Base-by-base conservation (phyloP, 2,888 invertebrate species). In the Acleris emargana region DNA sequence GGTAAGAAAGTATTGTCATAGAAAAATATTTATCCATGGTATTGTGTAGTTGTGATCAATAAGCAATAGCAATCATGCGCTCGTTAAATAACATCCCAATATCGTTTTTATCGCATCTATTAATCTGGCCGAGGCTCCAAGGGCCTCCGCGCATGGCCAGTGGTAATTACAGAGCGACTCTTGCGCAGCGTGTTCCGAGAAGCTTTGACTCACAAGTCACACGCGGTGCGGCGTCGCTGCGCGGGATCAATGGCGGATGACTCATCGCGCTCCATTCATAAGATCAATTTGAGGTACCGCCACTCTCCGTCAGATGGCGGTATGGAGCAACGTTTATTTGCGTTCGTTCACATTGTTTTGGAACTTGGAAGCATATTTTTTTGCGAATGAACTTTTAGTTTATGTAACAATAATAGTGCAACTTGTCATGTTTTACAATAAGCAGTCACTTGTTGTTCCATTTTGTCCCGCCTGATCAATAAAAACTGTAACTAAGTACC, bases 231-330 rank as follows among this genome's bases (percentile, higher is more conserved):
- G 45, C 20, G 13, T 13, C 32, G 32, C 32, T 32, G 17, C 50
- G 58, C 57, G 55, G 60, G 18, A 66, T 70, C 67, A 70, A 70
- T 68, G 68, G 61, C 52, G 64, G 51, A 3, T 89, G 88, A 90
- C 72, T 89, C 90, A 87, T 71, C 71, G 69, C 71, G 64, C 68
- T 70, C 73, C 90, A 91, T 91, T 91, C 89, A 90, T 80, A 64
- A 76, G 69, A 69, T 82, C 82, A 87, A 86, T 83, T 86, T 88
- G 88, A 84, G 83, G 67, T 32, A 25, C 17, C 43, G 22, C 50
- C 55, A 25, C 47, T 50, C 38, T 20, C 13, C 72, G 68, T 67
- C 68, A 84, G 86, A 79, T 83, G 86, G 82, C 81, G 80, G 69
- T 81, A 45, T 22, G 17, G 25, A 9, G 55, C 43, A n/a, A 42